A percentile compares a stretch with the other conserved stretches of the same genome.
These are phyloP conservation scores for Aurelia aurita complex sp. Pacific DNA, from an alignment of 30 jellyfish, hydroid and myxozoan species.

Conservation along the genomic window DNA sequence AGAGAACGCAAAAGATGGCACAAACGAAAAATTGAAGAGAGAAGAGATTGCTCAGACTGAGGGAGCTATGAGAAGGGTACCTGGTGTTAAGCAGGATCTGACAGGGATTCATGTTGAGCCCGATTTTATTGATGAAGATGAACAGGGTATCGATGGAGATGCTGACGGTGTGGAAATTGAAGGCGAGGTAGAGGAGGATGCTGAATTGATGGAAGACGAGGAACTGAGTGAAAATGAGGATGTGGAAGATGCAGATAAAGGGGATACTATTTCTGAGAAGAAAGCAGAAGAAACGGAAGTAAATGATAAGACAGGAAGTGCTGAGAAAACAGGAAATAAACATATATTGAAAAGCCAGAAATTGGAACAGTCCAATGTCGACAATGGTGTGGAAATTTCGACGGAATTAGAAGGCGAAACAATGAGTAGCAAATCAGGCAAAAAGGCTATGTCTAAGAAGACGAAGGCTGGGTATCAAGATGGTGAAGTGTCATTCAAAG, in stretches of 20 bases:
- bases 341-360: no score
- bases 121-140: constrained; percentile 57
- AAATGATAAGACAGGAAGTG: no score
- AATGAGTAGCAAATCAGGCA: not conserved
- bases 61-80: not conserved
- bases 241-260: not conserved
- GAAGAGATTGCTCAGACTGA: not conserved
- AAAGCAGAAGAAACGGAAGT: not conserved
- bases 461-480: not conserved
- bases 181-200: constrained; percentile 40
- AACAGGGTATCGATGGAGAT: constrained; percentile 21
- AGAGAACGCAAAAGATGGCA: not conserved
- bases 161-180: constrained; percentile 8
- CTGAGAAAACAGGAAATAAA: no score
- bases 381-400: no score
- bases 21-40: not conserved
- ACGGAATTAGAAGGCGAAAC: no score
- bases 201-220: constrained; percentile 18
- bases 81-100: constrained; percentile 68
- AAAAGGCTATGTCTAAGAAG: not conserved
- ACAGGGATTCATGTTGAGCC: constrained; percentile 57
- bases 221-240: constrained; percentile 14
- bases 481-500: not conserved
- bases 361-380: no score
- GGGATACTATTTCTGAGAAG: not conserved